Base-by-base conservation (phyloP, 1,140 invertebrate species). In the Drosophila nasuta region DNA sequence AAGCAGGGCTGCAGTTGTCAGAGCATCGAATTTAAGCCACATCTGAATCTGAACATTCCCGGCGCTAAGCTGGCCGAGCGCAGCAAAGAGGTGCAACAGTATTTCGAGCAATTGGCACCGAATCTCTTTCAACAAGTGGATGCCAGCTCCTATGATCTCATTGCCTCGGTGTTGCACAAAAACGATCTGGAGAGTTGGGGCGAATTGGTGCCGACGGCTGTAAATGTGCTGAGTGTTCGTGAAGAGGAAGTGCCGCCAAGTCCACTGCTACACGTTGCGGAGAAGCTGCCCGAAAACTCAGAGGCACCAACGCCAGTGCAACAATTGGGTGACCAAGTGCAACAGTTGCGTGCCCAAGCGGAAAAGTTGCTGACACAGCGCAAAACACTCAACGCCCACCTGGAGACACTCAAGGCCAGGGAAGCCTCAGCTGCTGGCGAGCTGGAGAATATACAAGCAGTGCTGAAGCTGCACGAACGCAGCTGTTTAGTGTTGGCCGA, bases 91-190 rank as follows among this genome's bases (percentile, higher is more conserved):
- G 64, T 72, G 30, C 79, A 79, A 13, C 67, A 78, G 48, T 85
- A 85, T 56, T 77, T 83, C 15, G 85, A 89, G 13, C 83, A 92
- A 28, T 69, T 80, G 54, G 83, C 82, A 1, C 88, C 91, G n/a
- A 91, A 82, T 67, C 49, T 93, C 38, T 93, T 93, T 38, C 92
- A 93, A 59, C 91, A 93, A 51, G 90, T 87, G 5, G 64, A 82
- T 25, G 56, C 65, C n/a, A 75, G 59, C 6, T 75, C 80, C 0
- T 77, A 75, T 38, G 92, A 91, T 74, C 74, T 93, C 10, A 81
- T 91, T n/a, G 82, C 91, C 11, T 88, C 92, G 1, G 81, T 93
- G 28, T 28, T 92, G 48, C 92, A 92, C 62, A 91, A 91, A 77
- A 91, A 92, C 33, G 91, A 91, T 49, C 30, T 92, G 59, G 91